These are phyloP conservation scores for Melanostoma mellinum DNA, from an alignment of 2,888 invertebrate genomes.

Conservation along the genomic window DNA sequence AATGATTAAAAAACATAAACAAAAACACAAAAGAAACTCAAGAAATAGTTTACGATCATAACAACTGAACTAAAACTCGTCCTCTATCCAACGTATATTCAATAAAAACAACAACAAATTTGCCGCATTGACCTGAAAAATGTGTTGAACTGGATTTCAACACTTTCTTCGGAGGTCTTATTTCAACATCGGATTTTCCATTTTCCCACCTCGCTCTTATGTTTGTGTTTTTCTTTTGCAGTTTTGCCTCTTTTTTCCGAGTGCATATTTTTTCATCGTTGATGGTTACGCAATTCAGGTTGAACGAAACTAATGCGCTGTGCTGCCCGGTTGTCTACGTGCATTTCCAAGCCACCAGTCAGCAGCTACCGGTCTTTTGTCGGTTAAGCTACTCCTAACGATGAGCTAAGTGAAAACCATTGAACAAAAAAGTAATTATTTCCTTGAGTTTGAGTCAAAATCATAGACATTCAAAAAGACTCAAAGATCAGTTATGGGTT, in stretches of 20 bases:
- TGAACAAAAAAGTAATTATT: no score
- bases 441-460: no score
- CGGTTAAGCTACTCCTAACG: constrained; percentile 25
- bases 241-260: not conserved
- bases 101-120: constrained; percentile 21
- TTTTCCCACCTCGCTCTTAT: constrained; percentile 43
- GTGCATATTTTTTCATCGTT: no score
- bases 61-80: not conserved
- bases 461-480: no score
- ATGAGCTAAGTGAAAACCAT: not conserved
- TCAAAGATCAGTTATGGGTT: no score
- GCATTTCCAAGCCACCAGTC: constrained; percentile 12
- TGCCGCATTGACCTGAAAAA: constrained; percentile 70
- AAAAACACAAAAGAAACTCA: not conserved
- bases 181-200: constrained; percentile 67
- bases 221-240: not conserved
- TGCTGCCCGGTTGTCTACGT: constrained; percentile 18
- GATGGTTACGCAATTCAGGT: no score
- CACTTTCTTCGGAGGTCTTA: constrained; percentile 70
- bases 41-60: not conserved
- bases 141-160: constrained; percentile 70
- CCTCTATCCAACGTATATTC: no score
- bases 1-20: constrained; percentile 21
- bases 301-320: not conserved
- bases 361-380: constrained; percentile 24